Percentiles rank a stretch among this genome's conserved stretches.
phyloP scores from a whole-genome alignment of 23 tunicate genomes.

The Aplidium turbinatum region DNA sequence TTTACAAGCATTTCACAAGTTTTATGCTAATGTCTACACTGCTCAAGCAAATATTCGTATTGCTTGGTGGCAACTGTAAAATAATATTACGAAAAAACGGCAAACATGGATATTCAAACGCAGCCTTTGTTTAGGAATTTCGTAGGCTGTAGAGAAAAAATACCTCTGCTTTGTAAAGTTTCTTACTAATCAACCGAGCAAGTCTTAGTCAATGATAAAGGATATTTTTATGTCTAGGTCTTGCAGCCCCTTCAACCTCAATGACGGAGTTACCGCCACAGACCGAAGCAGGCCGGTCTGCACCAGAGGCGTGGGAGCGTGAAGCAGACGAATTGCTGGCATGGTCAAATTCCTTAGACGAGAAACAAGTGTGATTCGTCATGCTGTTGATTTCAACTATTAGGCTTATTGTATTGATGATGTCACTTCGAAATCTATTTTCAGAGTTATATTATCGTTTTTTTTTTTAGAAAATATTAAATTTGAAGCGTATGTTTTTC shows the following conservation, averaged over 20 bases:
- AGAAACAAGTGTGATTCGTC: slow-evolving; percentile 36
- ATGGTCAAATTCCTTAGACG: slow-evolving; percentile 65
- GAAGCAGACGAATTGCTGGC: slow-evolving; percentile 87
- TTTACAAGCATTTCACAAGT: no score
- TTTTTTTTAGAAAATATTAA: no score
- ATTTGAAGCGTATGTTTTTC: no score
- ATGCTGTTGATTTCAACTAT: no score
- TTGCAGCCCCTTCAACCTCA: slow-evolving; percentile 55
- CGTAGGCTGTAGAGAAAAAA: background rate
- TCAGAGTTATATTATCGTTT: no score
- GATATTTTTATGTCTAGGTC: background rate
- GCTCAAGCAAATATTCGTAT: no score
- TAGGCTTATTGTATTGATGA: no score
- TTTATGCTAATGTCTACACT: no score
- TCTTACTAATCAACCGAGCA: background rate
- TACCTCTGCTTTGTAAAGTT: background rate
- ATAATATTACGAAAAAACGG: no score
- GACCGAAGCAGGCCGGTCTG: background rate
- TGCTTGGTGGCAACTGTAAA: no score
- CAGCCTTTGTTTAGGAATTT: background rate
- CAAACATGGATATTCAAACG: no score
- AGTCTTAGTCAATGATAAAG: background rate
- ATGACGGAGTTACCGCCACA: slow-evolving; percentile 40
- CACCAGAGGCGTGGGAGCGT: slow-evolving; percentile 60
- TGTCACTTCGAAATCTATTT: background rate